These are phyloP conservation scores for Psilopogon haemacephalus DNA, from an alignment of 2,113 vertebrate genomes.

Conservation along the genomic window DNA sequence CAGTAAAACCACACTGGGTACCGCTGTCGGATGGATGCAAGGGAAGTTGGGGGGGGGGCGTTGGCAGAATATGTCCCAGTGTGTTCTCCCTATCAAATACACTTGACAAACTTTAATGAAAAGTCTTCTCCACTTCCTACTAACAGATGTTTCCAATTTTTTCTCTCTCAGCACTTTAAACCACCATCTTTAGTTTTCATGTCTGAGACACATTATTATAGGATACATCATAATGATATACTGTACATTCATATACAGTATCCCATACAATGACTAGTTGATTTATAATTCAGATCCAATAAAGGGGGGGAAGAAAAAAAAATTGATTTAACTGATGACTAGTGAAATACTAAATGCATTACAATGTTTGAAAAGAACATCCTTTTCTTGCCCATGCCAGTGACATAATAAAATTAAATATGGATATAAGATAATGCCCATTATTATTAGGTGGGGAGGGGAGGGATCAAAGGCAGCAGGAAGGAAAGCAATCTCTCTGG, in stretches of 20 bases:
- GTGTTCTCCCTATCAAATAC: slow-evolving; percentile 64
- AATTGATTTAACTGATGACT: slow-evolving; percentile 80
- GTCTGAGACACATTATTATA: slow-evolving; percentile 82
- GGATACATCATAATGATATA: slow-evolving; percentile 80
- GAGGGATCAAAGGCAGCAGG: slow-evolving; percentile 56
- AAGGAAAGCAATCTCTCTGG: slow-evolving; percentile 50
- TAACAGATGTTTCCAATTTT: slow-evolving; percentile 82
- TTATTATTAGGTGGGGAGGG: slow-evolving; percentile 70
- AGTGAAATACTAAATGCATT: slow-evolving; percentile 76
- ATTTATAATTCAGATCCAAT: slow-evolving; percentile 80
- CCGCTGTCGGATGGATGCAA: background rate
- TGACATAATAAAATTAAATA: slow-evolving; percentile 75
- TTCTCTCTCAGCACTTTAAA: slow-evolving; percentile 78
- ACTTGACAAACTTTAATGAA: slow-evolving; percentile 77
- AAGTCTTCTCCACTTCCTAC: slow-evolving; percentile 75
- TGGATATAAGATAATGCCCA: slow-evolving; percentile 70
- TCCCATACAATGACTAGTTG: slow-evolving; percentile 75
- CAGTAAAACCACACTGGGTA: slow-evolving; percentile 4
- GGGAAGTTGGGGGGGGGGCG: too few relatives aligned
- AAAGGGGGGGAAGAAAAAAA: too few relatives aligned
- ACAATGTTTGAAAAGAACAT: slow-evolving; percentile 74
- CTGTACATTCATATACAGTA: slow-evolving; percentile 77
- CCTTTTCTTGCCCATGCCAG: slow-evolving; percentile 62
- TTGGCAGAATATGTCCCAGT: slow-evolving; percentile 38
- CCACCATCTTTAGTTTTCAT: slow-evolving; percentile 79